Conservation (phyloP, 2,113 vertebrate species). For the Cavia aperea region DNA sequence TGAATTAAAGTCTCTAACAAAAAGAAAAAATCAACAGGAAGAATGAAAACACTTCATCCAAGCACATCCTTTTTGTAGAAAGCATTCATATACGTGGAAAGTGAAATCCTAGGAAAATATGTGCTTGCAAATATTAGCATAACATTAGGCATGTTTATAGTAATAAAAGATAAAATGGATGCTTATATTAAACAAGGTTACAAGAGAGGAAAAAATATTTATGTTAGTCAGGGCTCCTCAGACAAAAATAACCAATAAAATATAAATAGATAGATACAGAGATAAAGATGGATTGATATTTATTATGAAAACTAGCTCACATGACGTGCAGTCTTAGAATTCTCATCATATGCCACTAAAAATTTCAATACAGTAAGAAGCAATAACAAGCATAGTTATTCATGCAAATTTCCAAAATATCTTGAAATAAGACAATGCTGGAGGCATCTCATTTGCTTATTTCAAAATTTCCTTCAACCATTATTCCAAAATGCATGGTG, state of each 20-base stretch:
- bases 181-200: not conserved
- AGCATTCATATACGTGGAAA: not conserved
- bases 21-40: not conserved
- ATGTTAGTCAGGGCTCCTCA: not conserved
- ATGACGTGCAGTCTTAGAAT: not conserved
- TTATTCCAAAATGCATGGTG: not conserved
- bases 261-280: not conserved
- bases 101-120: not conserved
- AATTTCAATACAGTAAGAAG: not conserved
- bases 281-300: not conserved
- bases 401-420: not conserved
- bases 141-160: not conserved
- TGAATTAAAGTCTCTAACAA: not conserved
- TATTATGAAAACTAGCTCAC: not conserved
- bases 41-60: not conserved
- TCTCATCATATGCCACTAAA: not conserved
- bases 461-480: not conserved
- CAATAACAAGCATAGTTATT: not conserved
- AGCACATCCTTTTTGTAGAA: not conserved
- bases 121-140: not conserved
- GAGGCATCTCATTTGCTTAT: not conserved
- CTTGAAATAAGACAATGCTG: not conserved
- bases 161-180: not conserved
- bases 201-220: not conserved
- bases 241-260: not conserved